Evolutionary conservation across 1,140 invertebrate species (phyloP).

Genomic region (Drosophila tani): DNA sequence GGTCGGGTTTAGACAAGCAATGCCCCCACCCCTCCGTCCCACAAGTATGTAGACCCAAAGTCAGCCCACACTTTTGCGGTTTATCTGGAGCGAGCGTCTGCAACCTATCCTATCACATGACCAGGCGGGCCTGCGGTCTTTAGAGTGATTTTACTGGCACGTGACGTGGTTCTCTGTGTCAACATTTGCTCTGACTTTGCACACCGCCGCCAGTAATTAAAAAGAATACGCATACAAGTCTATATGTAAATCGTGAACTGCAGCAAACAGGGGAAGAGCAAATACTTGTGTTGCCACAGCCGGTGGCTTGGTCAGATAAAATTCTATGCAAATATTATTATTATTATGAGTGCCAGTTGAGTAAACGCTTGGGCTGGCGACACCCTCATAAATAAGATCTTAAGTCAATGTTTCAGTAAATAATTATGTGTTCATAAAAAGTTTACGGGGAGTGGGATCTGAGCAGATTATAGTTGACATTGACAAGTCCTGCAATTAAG

Average conservation of each 20-base stretch:
- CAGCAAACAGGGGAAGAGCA: conserved; percentile 47
- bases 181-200: conserved; percentile 61
- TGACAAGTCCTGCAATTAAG: conserved; percentile 17
- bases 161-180: conserved; percentile 55
- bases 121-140: conserved; percentile 41
- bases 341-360: conserved; percentile 47
- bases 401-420: conserved; percentile 30
- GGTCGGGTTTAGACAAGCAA: conserved; percentile 18
- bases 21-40: not conserved
- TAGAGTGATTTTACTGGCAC: conserved; percentile 61
- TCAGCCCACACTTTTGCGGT: conserved; percentile 45
- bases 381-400: conserved; percentile 20
- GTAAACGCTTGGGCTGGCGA: conserved; percentile 18
- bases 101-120: conserved; percentile 69
- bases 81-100: conserved; percentile 63
- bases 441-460: not conserved
- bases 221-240: conserved; percentile 32
- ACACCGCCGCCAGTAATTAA: conserved; percentile 65
- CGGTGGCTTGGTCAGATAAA: conserved; percentile 67
- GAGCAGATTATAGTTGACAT: conserved; percentile 4
- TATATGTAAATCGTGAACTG: conserved; percentile 37
- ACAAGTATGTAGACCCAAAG: not conserved
- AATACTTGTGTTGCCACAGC: conserved; percentile 65
- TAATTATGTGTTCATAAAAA: conserved; percentile 9
- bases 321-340: conserved; percentile 41